Percentiles rank a stretch among this genome's conserved stretches.
These are phyloP conservation scores for Plutella xylostella DNA, from an alignment of 2,888 invertebrate genomes.

Conservation along the genomic window DNA sequence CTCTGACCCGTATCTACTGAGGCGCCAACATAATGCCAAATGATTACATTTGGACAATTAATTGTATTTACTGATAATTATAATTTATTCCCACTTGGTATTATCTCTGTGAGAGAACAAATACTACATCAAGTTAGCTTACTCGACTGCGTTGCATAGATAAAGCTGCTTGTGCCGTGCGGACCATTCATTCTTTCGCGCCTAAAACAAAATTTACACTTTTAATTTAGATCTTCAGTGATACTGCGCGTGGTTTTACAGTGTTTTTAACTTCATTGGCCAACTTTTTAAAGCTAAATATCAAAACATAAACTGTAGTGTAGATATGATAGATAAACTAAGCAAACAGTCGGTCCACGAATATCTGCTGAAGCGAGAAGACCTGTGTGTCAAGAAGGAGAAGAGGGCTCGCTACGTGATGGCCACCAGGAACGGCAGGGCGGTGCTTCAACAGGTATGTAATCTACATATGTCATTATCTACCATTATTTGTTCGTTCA, in stretches of 20 bases:
- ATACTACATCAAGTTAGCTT: constrained; percentile 31
- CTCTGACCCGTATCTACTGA: not conserved
- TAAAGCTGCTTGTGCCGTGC: constrained; percentile 29
- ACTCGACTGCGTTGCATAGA: constrained; percentile 26
- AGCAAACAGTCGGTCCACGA: constrained; percentile 47
- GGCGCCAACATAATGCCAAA: not conserved
- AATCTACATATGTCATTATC: not conserved
- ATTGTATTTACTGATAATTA: constrained; percentile 1
- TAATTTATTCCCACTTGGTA: constrained; percentile 13
- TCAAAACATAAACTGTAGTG: not conserved
- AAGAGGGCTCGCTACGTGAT: too few relatives aligned
- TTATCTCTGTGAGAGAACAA: constrained; percentile 41
- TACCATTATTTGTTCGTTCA: not conserved
- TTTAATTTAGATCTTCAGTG: too few relatives aligned
- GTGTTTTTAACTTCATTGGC: not conserved
- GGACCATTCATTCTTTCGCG: not conserved
- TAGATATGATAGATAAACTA: constrained; percentile 44
- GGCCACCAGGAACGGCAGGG: too few relatives aligned
- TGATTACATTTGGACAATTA: constrained; percentile 7
- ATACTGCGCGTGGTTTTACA: not conserved
- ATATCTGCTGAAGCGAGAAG: constrained; percentile 39
- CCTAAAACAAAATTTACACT: not conserved
- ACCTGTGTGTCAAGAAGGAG: constrained; percentile 29
- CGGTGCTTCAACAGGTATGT: too few relatives aligned
- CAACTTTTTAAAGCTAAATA: not conserved